A percentile compares a stretch with the other conserved stretches of the same genome.
phyloP scores from a whole-genome alignment of 2,797 vertebrate genomes.

The Carcharodon carcharias region DNA sequence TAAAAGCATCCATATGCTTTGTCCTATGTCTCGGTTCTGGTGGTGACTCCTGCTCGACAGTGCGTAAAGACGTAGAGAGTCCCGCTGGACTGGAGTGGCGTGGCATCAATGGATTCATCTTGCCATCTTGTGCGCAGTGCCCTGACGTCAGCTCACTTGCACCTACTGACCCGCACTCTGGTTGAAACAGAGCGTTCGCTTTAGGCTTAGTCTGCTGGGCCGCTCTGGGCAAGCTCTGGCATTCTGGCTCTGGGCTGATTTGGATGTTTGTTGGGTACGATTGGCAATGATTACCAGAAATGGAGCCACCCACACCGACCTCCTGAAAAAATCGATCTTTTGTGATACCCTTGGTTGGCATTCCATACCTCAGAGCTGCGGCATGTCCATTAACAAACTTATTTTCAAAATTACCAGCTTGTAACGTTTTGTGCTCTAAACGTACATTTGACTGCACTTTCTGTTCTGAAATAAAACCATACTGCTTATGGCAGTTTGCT shows the following conservation, averaged over 20 bases:
- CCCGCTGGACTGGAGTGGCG: conserved; percentile 46
- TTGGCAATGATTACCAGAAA: conserved; percentile 66
- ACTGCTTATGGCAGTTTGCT: conserved; percentile 51
- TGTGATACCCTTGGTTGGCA: conserved; percentile 50
- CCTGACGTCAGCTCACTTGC: conserved; percentile 53
- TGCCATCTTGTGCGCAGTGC: conserved; percentile 45
- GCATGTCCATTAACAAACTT: conserved; percentile 51
- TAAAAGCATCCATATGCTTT: conserved; percentile 71
- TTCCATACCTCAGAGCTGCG: conserved; percentile 47
- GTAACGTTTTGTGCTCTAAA: conserved; percentile 56
- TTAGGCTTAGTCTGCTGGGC: conserved; percentile 52
- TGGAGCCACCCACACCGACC: conserved; percentile 61
- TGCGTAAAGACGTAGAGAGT: conserved; percentile 46
- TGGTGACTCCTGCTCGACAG: conserved; percentile 62
- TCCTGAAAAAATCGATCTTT: conserved; percentile 65
- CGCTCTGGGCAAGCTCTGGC: conserved; percentile 50
- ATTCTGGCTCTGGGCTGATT: conserved; percentile 49
- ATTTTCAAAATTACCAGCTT: conserved; percentile 57
- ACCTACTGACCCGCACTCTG: conserved; percentile 49
- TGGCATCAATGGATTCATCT: conserved; percentile 46
- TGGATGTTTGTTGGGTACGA: conserved; percentile 62
- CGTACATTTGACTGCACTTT: conserved; percentile 60
- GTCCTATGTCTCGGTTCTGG: conserved; percentile 58
- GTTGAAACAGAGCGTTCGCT: conserved; percentile 52
- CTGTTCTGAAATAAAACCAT: conserved; percentile 45